Conservation (phyloP, 2,113 vertebrate species). For the Grus americana region DNA sequence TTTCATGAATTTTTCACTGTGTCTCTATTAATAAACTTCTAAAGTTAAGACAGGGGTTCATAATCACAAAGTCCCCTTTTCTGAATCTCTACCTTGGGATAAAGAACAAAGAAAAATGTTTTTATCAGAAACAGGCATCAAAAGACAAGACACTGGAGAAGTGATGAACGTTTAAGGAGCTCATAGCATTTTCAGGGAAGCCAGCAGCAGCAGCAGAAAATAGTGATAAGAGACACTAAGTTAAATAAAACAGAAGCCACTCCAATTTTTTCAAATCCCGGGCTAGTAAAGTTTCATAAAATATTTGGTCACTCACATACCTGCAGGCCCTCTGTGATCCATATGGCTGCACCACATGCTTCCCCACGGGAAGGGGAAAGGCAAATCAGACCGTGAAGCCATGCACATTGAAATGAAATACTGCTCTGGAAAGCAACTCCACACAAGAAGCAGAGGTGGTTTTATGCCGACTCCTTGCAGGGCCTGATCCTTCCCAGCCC, state of each 20-base stretch:
- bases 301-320: fast-evolving
- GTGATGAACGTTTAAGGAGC: not conserved
- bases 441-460: not conserved
- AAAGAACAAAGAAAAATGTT: not conserved
- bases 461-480: not conserved
- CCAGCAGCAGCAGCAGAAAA: not conserved
- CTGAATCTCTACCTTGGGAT: not conserved
- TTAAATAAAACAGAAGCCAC: not conserved
- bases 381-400: not conserved
- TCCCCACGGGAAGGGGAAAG: not conserved
- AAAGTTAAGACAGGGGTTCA: not conserved
- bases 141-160: not conserved
- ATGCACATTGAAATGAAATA: fast-evolving
- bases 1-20: not conserved
- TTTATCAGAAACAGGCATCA: not conserved
- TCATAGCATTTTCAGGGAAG: not conserved
- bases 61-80: not conserved
- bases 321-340: not conserved
- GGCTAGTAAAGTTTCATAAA: not conserved
- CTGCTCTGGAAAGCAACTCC: not conserved
- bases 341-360: too few species aligned
- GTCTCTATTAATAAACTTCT: not conserved
- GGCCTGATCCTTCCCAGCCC: not conserved
- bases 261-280: not conserved
- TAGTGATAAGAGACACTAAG: not conserved